phyloP scores from a whole-genome alignment of 1,140 invertebrate species.

The Trachymyrmex septentrionalis region DNA sequence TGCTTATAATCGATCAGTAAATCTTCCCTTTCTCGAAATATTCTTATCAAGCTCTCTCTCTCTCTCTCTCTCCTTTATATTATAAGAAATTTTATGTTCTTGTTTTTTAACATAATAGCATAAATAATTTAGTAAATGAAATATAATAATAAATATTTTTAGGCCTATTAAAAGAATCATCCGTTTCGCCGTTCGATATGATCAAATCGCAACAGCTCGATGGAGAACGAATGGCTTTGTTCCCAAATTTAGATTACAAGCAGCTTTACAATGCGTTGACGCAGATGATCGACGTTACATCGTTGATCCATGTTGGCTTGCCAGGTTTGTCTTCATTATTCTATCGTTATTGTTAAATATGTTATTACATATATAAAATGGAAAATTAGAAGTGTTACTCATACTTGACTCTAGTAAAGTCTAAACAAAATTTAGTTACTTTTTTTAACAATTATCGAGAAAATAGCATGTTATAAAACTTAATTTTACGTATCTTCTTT shows the following conservation, averaged over 20 bases:
- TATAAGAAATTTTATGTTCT: conserved; percentile 51
- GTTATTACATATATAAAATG: background rate
- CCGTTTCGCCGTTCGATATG: conserved; percentile 95
- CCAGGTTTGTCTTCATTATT: conserved; percentile 88
- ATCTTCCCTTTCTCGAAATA: no score
- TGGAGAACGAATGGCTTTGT: conserved; percentile 93
- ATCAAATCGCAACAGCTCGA: conserved; percentile 95
- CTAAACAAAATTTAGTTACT: background rate
- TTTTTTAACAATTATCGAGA: background rate
- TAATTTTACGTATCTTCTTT: background rate
- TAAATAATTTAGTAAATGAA: background rate
- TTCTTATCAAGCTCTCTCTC: background rate
- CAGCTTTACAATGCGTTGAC: conserved; percentile 95
- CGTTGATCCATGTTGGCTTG: conserved; percentile 93
- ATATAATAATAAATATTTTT: conserved; percentile 68
- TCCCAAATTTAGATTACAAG: conserved; percentile 98
- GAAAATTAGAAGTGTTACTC: background rate
- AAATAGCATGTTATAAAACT: background rate
- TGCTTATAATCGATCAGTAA: no score
- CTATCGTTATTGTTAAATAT: background rate
- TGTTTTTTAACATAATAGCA: background rate
- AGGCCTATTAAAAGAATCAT: conserved; percentile 98
- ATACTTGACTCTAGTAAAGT: background rate
- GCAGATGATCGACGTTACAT: conserved; percentile 93
- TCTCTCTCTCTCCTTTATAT: background rate